phyloP scores from a whole-genome alignment of 2,888 invertebrate genomes.

The Lycaena phlaeas region DNA sequence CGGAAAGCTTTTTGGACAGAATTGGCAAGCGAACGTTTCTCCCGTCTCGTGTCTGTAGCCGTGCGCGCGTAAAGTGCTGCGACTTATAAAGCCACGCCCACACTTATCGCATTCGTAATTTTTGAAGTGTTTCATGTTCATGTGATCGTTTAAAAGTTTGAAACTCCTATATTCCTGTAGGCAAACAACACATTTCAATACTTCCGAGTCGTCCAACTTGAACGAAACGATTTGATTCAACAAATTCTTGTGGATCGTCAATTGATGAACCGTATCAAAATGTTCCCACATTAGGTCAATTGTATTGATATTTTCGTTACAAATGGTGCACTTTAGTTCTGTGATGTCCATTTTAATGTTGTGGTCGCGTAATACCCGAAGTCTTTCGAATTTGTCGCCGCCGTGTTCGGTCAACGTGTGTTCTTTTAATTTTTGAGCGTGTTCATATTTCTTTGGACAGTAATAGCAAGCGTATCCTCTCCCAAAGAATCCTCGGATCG shows the following conservation, averaged over 20 bases:
- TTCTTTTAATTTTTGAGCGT: constrained; percentile 29
- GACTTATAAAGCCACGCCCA: constrained; percentile 31
- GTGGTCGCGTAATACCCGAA: constrained; percentile 17
- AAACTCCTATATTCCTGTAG: constrained; percentile 14
- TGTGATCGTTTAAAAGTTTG: constrained; percentile 33
- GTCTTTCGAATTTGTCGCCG: constrained; percentile 2
- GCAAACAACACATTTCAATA: constrained; percentile 31
- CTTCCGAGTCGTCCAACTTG: constrained; percentile 27
- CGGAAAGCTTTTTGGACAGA: constrained; percentile 23
- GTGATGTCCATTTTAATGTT: constrained; percentile 41
- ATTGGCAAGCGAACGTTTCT: constrained; percentile 19
- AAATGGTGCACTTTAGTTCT: constrained; percentile 32
- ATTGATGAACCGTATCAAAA: constrained; percentile 26
- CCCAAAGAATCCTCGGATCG: constrained; percentile 27
- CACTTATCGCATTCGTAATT: constrained; percentile 40
- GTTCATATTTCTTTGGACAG: constrained; percentile 24
- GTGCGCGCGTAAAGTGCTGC: constrained; percentile 18
- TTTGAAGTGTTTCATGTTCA: constrained; percentile 37
- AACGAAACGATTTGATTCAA: constrained; percentile 38
- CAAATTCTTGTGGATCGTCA: constrained; percentile 28
- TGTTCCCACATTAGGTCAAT: constrained; percentile 31
- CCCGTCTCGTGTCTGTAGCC: constrained; percentile 22
- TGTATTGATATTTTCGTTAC: constrained; percentile 22
- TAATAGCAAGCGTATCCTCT: constrained; percentile 33
- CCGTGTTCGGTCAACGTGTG: constrained; percentile 27